Evolutionary conservation across 2,113 vertebrate genomes (phyloP), one percentile per base, ranked within the genome.

Genomic region (Rhombomys opimus): DNA sequence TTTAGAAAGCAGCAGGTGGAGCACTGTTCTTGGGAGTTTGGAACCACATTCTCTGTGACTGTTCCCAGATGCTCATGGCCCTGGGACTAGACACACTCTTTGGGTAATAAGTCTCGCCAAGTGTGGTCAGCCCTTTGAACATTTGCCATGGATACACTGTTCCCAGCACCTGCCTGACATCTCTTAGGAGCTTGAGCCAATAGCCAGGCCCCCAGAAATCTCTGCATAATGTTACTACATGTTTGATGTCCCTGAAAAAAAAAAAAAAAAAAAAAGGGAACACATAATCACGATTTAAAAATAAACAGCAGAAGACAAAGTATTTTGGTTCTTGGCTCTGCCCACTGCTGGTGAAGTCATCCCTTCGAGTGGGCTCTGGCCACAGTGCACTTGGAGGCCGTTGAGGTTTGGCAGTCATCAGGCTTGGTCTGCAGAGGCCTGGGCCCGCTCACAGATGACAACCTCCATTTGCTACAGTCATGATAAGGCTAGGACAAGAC

Each of bases 251-350:
- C 98, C 96, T 98, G 96, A 80, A 77, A 90, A 81, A 98, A 98
- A 57, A 57, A 54, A 80, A 77, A 90, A 81, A 98, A 98, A 57
- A 98, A 98, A 98, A 97, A 98, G 97, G 95, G 98, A 99, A 98
- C 98, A 98, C 97, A 97, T 97, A 98, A 98, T 98, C 98, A 98
- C 95, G 98, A 98, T 98, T 99, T 99, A 97, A 99, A 98, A 99
- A 98, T 98, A 99, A 99, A 99, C 98, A 98, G 97, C 97, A 98
- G 98, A 98, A 98, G 98, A 98, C 98, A 98, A 93, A 98, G 97
- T 97, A 98, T 98, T 99, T 98, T 98, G 97, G 98, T 98, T 98
- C 98, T 98, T 99, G 99, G 99, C 98, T 98, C 98, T 97, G 65
- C 96, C 85, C 63, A 88, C 86, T 94, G 88, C 0, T 82, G 95